Percentiles rank a stretch among this genome's conserved stretches.
Evolutionary conservation across 2,797 vertebrate genomes (phyloP).

Genomic region (Hydrophis major): DNA sequence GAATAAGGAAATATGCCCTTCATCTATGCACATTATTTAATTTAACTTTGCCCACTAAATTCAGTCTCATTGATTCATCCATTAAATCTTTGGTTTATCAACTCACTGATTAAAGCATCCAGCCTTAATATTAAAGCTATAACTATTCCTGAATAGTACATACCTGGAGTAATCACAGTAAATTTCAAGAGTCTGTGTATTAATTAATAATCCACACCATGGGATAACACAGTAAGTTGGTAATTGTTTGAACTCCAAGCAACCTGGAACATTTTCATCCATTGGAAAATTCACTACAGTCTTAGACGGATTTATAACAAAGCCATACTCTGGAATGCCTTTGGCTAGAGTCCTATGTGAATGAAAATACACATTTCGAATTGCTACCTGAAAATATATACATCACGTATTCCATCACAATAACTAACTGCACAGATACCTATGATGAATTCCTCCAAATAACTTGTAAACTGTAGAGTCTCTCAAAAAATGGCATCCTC

Average conservation of each 20-base stretch:
- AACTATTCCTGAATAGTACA: background rate
- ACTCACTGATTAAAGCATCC: background rate
- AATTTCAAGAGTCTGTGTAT: constrained; percentile 82
- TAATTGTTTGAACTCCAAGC: constrained; percentile 65
- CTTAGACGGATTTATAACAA: constrained; percentile 83
- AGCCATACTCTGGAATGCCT: constrained; percentile 88
- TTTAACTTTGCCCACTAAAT: background rate
- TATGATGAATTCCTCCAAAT: background rate
- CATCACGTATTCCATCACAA: background rate
- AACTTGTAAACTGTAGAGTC: background rate
- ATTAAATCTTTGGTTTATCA: background rate
- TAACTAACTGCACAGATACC: background rate
- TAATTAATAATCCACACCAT: constrained; percentile 91
- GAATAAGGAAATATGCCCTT: background rate
- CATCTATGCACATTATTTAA: background rate
- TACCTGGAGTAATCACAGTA: constrained; percentile 89
- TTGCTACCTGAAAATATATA: background rate
- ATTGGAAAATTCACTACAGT: constrained; percentile 86
- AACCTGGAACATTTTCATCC: constrained; percentile 46
- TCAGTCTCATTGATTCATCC: background rate
- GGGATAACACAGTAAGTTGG: constrained; percentile 79
- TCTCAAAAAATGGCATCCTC: background rate
- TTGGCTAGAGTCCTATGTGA: constrained; percentile 75
- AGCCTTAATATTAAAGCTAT: background rate
- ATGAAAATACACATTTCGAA: constrained; percentile 24